phyloP scores from a whole-genome alignment of 2,113 vertebrate genomes.

The Mixornis gularis region DNA sequence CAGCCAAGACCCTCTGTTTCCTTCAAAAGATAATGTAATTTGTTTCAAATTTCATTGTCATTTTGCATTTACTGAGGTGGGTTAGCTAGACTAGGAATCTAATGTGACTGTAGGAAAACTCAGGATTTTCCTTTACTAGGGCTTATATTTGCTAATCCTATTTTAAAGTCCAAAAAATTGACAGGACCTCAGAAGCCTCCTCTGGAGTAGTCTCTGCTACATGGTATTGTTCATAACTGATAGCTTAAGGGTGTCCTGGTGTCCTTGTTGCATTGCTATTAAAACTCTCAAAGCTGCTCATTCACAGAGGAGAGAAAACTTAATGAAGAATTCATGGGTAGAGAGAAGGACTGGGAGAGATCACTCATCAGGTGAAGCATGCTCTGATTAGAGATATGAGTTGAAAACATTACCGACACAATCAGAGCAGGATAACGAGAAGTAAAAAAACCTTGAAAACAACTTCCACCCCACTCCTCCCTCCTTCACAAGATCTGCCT shows the following conservation, averaged over 20 bases:
- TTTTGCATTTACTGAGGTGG: not conserved
- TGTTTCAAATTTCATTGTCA: not conserved
- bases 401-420: no score
- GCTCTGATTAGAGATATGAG: not conserved
- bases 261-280: no score
- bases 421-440: not conserved
- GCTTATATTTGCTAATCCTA: not conserved
- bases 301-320: not conserved
- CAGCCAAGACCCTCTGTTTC: not conserved
- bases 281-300: not conserved
- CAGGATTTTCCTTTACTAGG: not conserved
- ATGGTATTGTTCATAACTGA: not conserved
- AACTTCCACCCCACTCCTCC: accelerated
- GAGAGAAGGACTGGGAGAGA: not conserved
- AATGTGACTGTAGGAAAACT: not conserved
- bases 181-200: not conserved
- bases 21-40: not conserved
- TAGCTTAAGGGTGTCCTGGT: not conserved
- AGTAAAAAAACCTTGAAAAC: not conserved
- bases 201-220: accelerated
- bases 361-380: accelerated
- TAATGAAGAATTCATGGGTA: accelerated
- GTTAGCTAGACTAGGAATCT: not conserved
- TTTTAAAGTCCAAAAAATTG: not conserved
- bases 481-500: not conserved